Evolutionary conservation across 2,113 vertebrate genomes (phyloP), one percentile per base, ranked within the genome.

Genomic region (Amphilophus citrinellus): DNA sequence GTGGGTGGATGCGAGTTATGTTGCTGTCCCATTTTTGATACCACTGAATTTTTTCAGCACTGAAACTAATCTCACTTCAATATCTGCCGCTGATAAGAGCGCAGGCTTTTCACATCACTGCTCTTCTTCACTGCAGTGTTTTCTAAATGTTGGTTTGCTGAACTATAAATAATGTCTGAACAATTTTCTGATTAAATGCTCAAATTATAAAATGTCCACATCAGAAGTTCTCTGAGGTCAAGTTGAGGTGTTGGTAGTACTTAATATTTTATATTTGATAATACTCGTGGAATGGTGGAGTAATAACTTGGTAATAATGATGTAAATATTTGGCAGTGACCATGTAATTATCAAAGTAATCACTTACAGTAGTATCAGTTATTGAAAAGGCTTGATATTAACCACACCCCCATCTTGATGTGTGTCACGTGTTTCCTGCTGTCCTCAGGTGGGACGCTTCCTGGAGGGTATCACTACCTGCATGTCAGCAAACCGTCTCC

Each of bases 401-500:
- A 3, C 2, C 13, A 17, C 15, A 50, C 35, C 17, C 2, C 7
- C 53, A 35, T 73, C 9, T 68, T 20, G 30, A 77, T 7, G 10
- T 20, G 10, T 3, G 27, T 56, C 11, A 11, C 37, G 20, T 71
- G 18, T 79, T n/a, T n/a, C 3, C 2, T 8, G 76, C n/a, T 39
- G 0, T 58, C 32, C 57, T 79, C 90, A 99, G 98, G 96, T 87
- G 97, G 97, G 65, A 88, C 94, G 81, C 94, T 99, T 85, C 98
- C 98, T 39, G 97, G 97, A 79, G 95, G 96, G 58, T 97, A 95
- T 56, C 79, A 97, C 91, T 99, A 97, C 83, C 94, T 99, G 78
- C 96, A 97, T 20, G 30, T 98, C 42, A 88, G 94, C 79, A 97
- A 96, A 92, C 97, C 98, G 3, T 88, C 91, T 35, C 62, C 96